Base-by-base conservation (phyloP, 2,113 vertebrate genomes). In the Phalacrocorax brasilianus region DNA sequence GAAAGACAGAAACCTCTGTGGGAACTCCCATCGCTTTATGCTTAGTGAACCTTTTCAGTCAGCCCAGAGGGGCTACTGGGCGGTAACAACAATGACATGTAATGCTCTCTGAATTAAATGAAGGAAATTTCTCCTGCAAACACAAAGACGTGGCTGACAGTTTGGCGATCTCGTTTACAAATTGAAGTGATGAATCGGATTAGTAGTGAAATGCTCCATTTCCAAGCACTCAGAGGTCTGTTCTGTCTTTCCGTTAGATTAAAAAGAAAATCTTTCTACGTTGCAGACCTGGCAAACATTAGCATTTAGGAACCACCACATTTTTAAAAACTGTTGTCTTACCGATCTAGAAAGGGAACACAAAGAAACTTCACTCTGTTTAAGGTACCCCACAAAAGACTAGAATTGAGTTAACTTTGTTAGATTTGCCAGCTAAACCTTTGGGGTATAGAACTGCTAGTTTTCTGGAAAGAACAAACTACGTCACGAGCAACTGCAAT, bases 201-300 rank as follows among this genome's bases (percentile, higher is more conserved):
- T 94, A 96, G 95, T 9, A 67, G 58, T 38, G 91, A 92, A 75
- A 87, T 75, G 90, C 76, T 86, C 80, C 50, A 20, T 89, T 97
- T 92, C 85, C 75, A 59, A 28, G 71, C 49, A 55, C 85, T 93
- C 96, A 91, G 95, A 95, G 96, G 94, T 97, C 91, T 58, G 92
- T 97, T 98, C 97, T 98, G 98, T 98, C 98, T 98, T 98, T 98
- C 97, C 89, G 61, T 97, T 96, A 95, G 96, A 97, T 84, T 92
- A 92, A 95, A 81, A 96, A 97, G 97, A 95, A 95, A 93, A 88
- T 93, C 95, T 93, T 96, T 95, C 92, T 96, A 97, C 17, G 2
- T 87, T 92, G 95, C 94, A 98, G 94, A 98, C 83, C 93, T 96
- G 94, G 91, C 84, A 98, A 98, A 98, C 98, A 98, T 98, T 98